Conservation (phyloP, 2,113 vertebrate species). For the Catharus fuscescens region DNA sequence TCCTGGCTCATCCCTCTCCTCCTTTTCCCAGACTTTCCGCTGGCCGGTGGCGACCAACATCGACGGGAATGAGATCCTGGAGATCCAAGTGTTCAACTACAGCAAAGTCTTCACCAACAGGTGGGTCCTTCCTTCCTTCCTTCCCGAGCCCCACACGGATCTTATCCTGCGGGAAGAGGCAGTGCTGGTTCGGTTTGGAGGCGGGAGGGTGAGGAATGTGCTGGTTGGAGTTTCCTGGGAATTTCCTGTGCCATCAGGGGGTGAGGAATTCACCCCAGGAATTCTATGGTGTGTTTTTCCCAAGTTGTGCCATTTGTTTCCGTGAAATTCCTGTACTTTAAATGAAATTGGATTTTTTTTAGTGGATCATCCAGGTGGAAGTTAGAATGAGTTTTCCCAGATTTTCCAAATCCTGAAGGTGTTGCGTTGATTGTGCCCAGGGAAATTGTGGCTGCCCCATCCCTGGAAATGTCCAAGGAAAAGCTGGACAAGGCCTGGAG, state of each 20-base stretch:
- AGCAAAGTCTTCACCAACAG: conserved; percentile 98
- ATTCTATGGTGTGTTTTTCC: neutral
- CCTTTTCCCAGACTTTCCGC: conserved; percentile 82
- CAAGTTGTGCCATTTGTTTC: accelerated
- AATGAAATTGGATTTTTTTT: accelerated
- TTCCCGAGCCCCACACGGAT: accelerated
- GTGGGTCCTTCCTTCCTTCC: conserved; percentile 62
- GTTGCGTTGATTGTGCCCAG: neutral
- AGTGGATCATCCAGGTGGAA: neutral
- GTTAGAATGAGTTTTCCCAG: neutral
- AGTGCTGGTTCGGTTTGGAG: accelerated
- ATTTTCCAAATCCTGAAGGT: neutral
- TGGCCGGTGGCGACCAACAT: conserved; percentile 91
- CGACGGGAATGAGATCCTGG: conserved; percentile 89
- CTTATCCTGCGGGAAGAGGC: accelerated
- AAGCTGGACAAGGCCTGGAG: neutral
- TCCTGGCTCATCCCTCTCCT: neutral
- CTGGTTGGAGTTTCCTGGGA: neutral
- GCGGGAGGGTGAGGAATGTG: accelerated
- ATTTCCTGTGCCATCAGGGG: accelerated
- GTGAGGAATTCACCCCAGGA: neutral
- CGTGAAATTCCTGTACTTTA: accelerated
- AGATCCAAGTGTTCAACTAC: conserved; percentile 95
- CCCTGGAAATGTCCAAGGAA: neutral
- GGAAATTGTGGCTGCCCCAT: neutral